Base-by-base conservation (phyloP, 2,888 invertebrate species). In the Scelioninae gen. 2 region DNA sequence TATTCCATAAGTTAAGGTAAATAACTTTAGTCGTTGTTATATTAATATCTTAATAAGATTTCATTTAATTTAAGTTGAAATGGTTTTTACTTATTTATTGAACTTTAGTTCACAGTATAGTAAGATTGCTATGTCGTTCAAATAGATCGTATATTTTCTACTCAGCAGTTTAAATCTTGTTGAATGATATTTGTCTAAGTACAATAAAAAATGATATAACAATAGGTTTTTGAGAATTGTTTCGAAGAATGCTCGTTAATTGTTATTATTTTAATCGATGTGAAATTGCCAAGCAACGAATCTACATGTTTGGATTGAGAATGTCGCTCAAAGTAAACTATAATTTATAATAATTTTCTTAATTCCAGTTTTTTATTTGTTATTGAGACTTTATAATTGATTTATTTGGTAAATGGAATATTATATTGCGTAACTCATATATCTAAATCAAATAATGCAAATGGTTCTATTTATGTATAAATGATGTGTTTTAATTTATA, bases 281-380 rank as follows among this genome's bases (percentile, higher is more conserved):
- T 1, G 3, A 16, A 15, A 39, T 39, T 39, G 39, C 79, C 18
- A 75, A 67, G 5, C 61, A 80, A 0, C 6, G 78, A 80, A 5
- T 83, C 81, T 50, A 77, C 81, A n/a, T 5, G 22, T 22, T 22
- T 22, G 5, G 22, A 22, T 22, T 22, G n/a, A n/a, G n/a, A n/a
- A n/a, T n/a, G n/a, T n/a, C n/a, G n/a, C n/a, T n/a, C n/a, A n/a
- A n/a, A n/a, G n/a, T n/a, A n/a, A n/a, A n/a, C n/a, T n/a, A n/a
- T n/a, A n/a, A n/a, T n/a, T n/a, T n/a, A n/a, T 25, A 25, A 25
- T 25, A 25, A 25, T 25, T 25, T 25, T 4, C 25, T 25, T 25
- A 4, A 4, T 25, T 25, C 6, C 25, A n/a, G n/a, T 65, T 83
- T 25, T 25, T 25, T 25, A 25, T 25, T 3, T 25, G 6, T 25